Evolutionary conservation across 2,113 vertebrate genomes (phyloP), one percentile per base, ranked within the genome.

Genomic region (Leptobrachium ailaonicum): DNA sequence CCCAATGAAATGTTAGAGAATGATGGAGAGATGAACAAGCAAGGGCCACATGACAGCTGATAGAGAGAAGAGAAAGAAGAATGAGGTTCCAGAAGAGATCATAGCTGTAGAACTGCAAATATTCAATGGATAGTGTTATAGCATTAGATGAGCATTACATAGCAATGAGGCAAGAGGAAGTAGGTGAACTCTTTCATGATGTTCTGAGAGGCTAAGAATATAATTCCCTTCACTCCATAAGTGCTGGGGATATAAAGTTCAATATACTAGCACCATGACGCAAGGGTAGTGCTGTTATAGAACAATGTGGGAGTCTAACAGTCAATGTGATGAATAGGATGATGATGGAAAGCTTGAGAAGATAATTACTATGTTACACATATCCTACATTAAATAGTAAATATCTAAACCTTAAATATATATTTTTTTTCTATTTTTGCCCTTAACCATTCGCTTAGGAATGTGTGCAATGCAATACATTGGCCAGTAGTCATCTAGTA

Each of bases 1-100:
- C 92, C 94, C 91, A 97, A 93, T 91, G 93, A 96, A 92, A 94
- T 92, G 90, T 93, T 94, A 95, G 94, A 95, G 88, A 95, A 87
- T 93, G 94, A 95, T 83, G 94, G 90, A 88, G 90, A 89, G 92
- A 95, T 93, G 93, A 93, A 93, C 84, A 94, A 92, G 88, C 93
- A 91, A 73, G 91, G 86, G 88, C 89, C 86, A 89, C 89, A 90
- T 90, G 89, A 93, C 84, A 96, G 94, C 95, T 97, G 95, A 86
- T 87, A 93, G 90, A 87, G 85, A 88, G 89, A 82, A 89, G 87
- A 85, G 85, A 87, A 4, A 86, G 53, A 77, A 77, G 53, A 53
- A 20, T 60, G 56, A 50, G 47, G 47, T 50, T 50, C 47, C 47
- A 4, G 47, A 12, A 60, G 10, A 12, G 56, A 60, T 60, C 13